phyloP scores from a whole-genome alignment of 53 echinoderm and acorn worm genomes.

The Paracentrotus lividus region DNA sequence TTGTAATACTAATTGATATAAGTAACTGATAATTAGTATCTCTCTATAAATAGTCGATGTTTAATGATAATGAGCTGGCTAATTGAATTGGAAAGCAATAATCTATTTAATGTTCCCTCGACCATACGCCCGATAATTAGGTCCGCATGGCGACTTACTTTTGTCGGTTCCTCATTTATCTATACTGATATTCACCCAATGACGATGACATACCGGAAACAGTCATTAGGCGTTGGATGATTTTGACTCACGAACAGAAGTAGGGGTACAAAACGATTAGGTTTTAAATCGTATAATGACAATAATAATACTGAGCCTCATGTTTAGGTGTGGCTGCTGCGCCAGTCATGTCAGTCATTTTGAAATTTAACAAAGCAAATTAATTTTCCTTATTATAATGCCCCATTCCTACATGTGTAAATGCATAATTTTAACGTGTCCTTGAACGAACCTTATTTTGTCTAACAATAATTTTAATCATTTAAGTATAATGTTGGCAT shows the following conservation, averaged over 20 bases:
- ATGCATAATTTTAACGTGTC: too few relatives aligned
- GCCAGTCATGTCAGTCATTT: too few relatives aligned
- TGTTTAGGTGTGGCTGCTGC: slow-evolving; percentile 3
- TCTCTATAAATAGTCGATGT: not conserved
- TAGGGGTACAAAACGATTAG: not conserved
- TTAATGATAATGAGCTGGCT: slow-evolving; percentile 19
- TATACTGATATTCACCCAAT: not conserved
- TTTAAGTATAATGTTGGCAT: too few relatives aligned
- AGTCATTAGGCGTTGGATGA: not conserved
- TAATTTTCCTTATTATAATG: not conserved
- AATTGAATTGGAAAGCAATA: slow-evolving; percentile 8
- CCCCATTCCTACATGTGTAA: too few relatives aligned
- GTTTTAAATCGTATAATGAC: not conserved
- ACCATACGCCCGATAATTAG: not conserved
- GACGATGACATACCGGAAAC: slow-evolving; percentile 17
- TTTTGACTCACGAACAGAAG: slow-evolving; percentile 24
- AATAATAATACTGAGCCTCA: not conserved
- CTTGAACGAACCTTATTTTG: too few relatives aligned
- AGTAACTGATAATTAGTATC: too few relatives aligned
- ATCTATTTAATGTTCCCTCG: slow-evolving; percentile 16
- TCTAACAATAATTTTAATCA: too few relatives aligned
- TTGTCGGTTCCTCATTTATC: not conserved
- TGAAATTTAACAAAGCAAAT: not conserved
- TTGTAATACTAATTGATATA: too few relatives aligned
- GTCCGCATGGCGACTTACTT: slow-evolving; percentile 4